Conservation (phyloP, 2,113 vertebrate species). For the Ranitomeya imitator region DNA sequence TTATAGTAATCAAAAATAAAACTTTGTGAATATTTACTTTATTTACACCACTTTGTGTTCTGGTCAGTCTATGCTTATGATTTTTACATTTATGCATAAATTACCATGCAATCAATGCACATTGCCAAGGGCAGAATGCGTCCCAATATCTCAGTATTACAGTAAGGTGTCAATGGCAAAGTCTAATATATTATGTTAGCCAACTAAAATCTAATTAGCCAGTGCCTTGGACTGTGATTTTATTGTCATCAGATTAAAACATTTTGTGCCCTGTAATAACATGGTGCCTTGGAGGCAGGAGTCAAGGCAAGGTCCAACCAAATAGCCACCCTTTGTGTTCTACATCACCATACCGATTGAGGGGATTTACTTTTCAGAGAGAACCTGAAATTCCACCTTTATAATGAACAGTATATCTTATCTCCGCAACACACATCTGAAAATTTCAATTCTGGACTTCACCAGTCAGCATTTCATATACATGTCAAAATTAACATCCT, state of each 20-base stretch:
- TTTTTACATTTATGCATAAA: too few relatives aligned
- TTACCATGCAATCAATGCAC: not conserved
- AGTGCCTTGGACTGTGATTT: not conserved
- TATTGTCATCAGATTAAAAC: too few relatives aligned
- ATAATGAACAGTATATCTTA: not conserved
- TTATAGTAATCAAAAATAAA: too few relatives aligned
- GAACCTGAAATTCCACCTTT: not conserved
- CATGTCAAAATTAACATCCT: not conserved
- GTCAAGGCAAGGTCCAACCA: not conserved
- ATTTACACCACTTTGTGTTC: too few relatives aligned
- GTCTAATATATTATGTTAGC: not conserved
- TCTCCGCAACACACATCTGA: not conserved
- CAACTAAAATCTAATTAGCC: not conserved
- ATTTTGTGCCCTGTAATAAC: not conserved
- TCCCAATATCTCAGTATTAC: not conserved
- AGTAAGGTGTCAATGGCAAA: not conserved
- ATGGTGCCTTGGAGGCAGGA: not conserved
- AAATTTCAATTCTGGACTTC: not conserved
- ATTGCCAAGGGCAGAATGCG: not conserved
- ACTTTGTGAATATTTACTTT: too few relatives aligned
- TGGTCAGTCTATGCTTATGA: too few relatives aligned
- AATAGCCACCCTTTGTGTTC: not conserved
- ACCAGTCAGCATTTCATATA: not conserved
- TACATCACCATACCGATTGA: not conserved
- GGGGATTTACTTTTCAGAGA: not conserved